Evolutionary conservation across 2,888 invertebrate genomes (phyloP), one percentile per base, ranked within the genome.

Genomic region (Drosophila meridiana): DNA sequence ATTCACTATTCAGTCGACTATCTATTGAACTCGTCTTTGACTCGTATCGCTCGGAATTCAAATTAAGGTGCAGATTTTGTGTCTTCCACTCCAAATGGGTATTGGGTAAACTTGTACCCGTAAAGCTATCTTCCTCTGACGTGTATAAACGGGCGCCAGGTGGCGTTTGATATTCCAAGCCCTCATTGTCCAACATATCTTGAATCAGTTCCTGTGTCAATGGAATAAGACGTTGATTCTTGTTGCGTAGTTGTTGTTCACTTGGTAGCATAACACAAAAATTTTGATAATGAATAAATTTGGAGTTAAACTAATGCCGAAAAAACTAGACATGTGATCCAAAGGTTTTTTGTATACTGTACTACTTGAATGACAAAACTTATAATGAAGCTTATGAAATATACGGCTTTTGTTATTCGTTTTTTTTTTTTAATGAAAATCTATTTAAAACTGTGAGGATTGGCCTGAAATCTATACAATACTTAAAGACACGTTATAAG

Each of bases 161-260:
- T 38, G 63, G 63, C 47, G 78, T 55, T 34, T 76, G 78, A 58
- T 67, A 68, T 30, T 76, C 75, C 1, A 8, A 9, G 0, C 32
- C 50, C 30, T 67, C 57, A 26, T 63, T 34, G 6, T 55, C 50
- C 59, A 65, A 1, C 59, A 83, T 73, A 53, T 73, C 74, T 14
- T 58, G 34, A 3, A 64, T 43, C 0, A 84, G 43, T 32, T 80
- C 63, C 5, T 7, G 11, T 2, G 82, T 42, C 26, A 82, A 65
- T 4, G 80, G 65, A 48, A 68, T 53, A 5, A 66, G 20, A 13
- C 56, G 73, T 47, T 62, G 63, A 1, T 65, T 43, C 0, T 42
- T 28, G 47, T 61, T 60, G 4, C 43, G 48, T 0, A 13, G 4
- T 0, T 6, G 4, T 0, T 6, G n/a, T 47, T 63, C 26, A 6